A percentile compares a stretch with the other conserved stretches of the same genome.
Conservation (phyloP, 2,888 invertebrate species). For the Brachycybe producta region DNA sequence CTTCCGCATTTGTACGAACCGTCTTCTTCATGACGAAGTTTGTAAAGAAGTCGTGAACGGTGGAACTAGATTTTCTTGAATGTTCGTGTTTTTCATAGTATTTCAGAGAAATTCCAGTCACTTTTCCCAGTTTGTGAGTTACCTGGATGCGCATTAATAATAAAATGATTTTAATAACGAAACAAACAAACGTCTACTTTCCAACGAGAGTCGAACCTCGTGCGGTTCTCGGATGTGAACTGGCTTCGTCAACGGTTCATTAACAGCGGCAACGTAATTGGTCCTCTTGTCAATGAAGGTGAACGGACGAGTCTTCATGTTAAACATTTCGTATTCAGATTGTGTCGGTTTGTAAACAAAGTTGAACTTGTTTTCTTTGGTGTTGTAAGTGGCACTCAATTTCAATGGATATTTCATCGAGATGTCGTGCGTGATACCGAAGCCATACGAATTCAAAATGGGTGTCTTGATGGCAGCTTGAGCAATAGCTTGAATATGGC, state of each 20-base stretch:
- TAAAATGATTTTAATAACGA: not conserved
- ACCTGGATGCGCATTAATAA: no score
- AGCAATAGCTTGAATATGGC: not conserved
- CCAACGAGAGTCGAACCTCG: slow-evolving; percentile 5
- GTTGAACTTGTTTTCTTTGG: slow-evolving; percentile 9
- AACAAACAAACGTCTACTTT: no score
- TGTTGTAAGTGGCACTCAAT: slow-evolving; percentile 4
- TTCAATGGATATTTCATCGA: slow-evolving; percentile 13
- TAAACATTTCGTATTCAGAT: slow-evolving; percentile 15
- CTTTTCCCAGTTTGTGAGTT: no score
- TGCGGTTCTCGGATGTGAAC: slow-evolving; percentile 7
- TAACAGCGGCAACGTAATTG: not conserved
- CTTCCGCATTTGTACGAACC: no score
- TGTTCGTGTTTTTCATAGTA: no score
- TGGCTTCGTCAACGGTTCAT: not conserved
- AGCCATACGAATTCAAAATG: slow-evolving; percentile 7
- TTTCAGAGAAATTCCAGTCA: no score
- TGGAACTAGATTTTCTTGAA: no score
- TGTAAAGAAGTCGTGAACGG: no score
- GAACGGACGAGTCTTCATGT: slow-evolving; percentile 6
- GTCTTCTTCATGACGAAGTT: no score
- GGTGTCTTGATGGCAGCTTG: slow-evolving; percentile 10
- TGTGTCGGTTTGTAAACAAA: slow-evolving; percentile 14
- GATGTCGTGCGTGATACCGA: slow-evolving; percentile 9
- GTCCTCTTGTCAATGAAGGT: slow-evolving; percentile 8